Conservation (phyloP, 2,797 vertebrate genomes). For the Diplodus sargus region DNA sequence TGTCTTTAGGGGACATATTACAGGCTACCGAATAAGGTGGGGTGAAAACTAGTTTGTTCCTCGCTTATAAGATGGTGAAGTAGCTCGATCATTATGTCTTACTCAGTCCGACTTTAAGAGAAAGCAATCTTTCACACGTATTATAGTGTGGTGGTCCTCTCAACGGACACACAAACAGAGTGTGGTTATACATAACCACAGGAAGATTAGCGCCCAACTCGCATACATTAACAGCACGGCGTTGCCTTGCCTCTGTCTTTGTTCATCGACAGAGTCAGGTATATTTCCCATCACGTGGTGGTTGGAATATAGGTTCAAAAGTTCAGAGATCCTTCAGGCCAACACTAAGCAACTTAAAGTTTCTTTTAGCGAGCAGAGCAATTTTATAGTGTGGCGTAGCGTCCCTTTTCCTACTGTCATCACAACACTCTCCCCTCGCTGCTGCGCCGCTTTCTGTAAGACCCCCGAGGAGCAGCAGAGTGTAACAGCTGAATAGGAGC, state of each 20-base stretch:
- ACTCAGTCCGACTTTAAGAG: too few species aligned
- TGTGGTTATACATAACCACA: too few species aligned
- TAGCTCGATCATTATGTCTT: too few species aligned
- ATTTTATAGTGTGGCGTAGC: slow-evolving; percentile 45
- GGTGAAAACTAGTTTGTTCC: too few species aligned
- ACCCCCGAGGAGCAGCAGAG: slow-evolving; percentile 48
- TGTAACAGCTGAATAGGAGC: slow-evolving; percentile 56
- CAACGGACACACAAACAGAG: too few species aligned
- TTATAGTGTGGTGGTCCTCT: too few species aligned
- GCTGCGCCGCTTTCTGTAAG: slow-evolving; percentile 23
- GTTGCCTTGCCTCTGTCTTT: slow-evolving; percentile 1
- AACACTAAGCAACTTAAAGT: slow-evolving; percentile 45
- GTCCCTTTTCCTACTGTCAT: slow-evolving; percentile 47
- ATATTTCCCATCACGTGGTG: slow-evolving; percentile 12
- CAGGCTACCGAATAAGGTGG: too few species aligned
- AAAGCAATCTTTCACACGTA: too few species aligned
- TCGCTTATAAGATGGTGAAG: too few species aligned
- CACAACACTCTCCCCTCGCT: slow-evolving; percentile 41
- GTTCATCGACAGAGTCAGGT: slow-evolving; percentile 9
- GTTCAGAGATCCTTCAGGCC: slow-evolving; percentile 42
- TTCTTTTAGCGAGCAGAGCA: slow-evolving; percentile 52
- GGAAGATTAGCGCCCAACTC: too few species aligned
- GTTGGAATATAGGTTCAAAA: slow-evolving; percentile 24
- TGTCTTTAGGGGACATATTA: too few species aligned
- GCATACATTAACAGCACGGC: neutral